These are phyloP conservation scores for Illadopsis cleaveri DNA, from an alignment of 2,113 vertebrate genomes.

Conservation along the genomic window DNA sequence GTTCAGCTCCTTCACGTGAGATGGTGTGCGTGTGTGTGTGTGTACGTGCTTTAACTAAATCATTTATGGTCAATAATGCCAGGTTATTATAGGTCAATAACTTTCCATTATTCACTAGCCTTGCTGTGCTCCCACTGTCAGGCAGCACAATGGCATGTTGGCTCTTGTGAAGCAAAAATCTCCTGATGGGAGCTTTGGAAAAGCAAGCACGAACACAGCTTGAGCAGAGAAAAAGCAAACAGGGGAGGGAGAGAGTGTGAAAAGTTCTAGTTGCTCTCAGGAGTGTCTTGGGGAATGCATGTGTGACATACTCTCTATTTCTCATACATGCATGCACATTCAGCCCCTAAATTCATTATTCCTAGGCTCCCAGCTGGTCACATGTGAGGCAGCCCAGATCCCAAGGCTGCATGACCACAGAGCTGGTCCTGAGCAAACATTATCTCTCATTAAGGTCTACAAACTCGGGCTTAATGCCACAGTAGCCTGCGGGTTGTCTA, in stretches of 20 bases:
- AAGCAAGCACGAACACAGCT: slow-evolving; percentile 46
- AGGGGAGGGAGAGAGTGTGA: not conserved
- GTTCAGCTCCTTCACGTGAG: slow-evolving; percentile 39
- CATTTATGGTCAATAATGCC: slow-evolving; percentile 74
- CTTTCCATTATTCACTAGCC: slow-evolving; percentile 72
- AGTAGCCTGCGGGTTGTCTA: not conserved
- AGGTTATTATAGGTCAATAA: slow-evolving; percentile 73
- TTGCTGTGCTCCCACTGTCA: slow-evolving; percentile 56
- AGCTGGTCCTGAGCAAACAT: not conserved
- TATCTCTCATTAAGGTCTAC: slow-evolving; percentile 29
- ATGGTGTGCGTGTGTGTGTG: not conserved
- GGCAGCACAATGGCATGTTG: slow-evolving; percentile 22
- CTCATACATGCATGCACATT: not conserved
- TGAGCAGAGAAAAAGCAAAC: slow-evolving; percentile 27
- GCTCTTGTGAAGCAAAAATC: slow-evolving; percentile 56
- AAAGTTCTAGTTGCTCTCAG: slow-evolving; percentile 8
- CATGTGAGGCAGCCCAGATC: not conserved
- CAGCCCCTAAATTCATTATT: not conserved
- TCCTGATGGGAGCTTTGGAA: slow-evolving; percentile 62
- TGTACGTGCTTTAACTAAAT: slow-evolving; percentile 54
- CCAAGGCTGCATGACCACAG: not conserved
- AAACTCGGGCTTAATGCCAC: not conserved
- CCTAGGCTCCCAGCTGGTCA: not conserved
- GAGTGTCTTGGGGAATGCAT: not conserved
- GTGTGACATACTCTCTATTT: not conserved